phyloP scores from a whole-genome alignment of 2,797 vertebrate species.

The Nasua narica region DNA sequence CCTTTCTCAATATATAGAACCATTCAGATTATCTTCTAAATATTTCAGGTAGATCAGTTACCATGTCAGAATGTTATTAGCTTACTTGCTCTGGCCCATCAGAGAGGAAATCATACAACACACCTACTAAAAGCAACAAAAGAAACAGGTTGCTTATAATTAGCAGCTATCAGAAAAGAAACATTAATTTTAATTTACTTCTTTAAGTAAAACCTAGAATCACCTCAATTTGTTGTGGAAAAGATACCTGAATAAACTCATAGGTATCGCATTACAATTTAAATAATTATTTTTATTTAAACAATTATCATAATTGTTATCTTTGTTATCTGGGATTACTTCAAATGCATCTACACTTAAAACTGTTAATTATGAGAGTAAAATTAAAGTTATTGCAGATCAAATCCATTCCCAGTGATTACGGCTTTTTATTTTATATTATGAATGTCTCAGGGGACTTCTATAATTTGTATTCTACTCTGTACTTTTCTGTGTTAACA shows the following conservation, averaged over 20 bases:
- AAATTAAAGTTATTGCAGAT: not conserved
- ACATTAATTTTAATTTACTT: not conserved
- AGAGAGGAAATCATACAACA: conserved; percentile 5
- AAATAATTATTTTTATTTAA: not conserved
- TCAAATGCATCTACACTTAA: not conserved
- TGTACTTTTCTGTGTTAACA: not conserved
- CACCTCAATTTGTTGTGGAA: not conserved
- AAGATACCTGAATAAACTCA: conserved; percentile 26
- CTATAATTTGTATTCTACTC: not conserved
- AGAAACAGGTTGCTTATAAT: conserved; percentile 51
- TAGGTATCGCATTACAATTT: not conserved
- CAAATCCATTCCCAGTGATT: not conserved
- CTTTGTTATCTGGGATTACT: not conserved
- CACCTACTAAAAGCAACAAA: conserved; percentile 11
- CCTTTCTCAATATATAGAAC: conserved; percentile 52
- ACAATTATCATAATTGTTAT: not conserved
- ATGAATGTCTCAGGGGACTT: not conserved
- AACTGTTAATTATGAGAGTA: not conserved
- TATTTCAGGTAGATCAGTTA: conserved; percentile 80
- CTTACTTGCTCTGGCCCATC: conserved; percentile 53
- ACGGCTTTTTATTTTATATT: not conserved
- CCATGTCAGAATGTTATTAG: conserved; percentile 56
- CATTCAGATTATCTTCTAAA: conserved; percentile 74
- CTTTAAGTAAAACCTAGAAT: conserved; percentile 21
- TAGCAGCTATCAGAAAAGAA: conserved; percentile 24